Percentiles rank a stretch among this genome's conserved stretches.
These are phyloP conservation scores for Eustalomyia histrio DNA, from an alignment of 2,888 invertebrate genomes.

Conservation along the genomic window DNA sequence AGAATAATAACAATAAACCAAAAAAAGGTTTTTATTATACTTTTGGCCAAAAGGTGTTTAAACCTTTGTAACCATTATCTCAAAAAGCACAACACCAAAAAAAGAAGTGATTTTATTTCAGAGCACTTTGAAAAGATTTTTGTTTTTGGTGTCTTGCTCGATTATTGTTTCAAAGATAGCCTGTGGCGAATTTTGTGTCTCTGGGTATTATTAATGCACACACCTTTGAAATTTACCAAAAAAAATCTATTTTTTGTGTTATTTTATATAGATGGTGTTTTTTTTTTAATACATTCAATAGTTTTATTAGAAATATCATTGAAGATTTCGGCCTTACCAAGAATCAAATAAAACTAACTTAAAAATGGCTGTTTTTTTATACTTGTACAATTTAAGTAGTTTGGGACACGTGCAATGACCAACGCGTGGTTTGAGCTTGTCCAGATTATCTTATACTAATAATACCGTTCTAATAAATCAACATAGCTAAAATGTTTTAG, in stretches of 20 bases:
- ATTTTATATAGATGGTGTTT: not conserved
- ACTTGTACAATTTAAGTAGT: too few relatives aligned
- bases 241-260: not conserved
- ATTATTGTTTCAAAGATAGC: conserved; percentile 41
- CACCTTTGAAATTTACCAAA: conserved; percentile 34
- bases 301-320: not conserved
- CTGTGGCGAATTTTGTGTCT: conserved; percentile 42
- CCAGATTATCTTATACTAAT: too few relatives aligned
- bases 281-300: not conserved
- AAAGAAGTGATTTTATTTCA: conserved; percentile 21
- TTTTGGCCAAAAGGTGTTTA: conserved; percentile 60
- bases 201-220: conserved; percentile 50
- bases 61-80: conserved; percentile 50
- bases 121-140: conserved; percentile 6
- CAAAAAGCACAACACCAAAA: conserved; percentile 38
- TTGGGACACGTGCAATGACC: too few relatives aligned
- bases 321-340: not conserved
- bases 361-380: too few relatives aligned
- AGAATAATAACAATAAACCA: conserved; percentile 25
- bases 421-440: too few relatives aligned
- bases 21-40: not conserved
- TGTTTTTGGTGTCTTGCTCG: conserved; percentile 17
- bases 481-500: too few relatives aligned
- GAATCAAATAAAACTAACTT: too few relatives aligned
- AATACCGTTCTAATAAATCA: too few relatives aligned